Conservation (phyloP, 2,888 invertebrate genomes). For the Urechis unicinctus region DNA sequence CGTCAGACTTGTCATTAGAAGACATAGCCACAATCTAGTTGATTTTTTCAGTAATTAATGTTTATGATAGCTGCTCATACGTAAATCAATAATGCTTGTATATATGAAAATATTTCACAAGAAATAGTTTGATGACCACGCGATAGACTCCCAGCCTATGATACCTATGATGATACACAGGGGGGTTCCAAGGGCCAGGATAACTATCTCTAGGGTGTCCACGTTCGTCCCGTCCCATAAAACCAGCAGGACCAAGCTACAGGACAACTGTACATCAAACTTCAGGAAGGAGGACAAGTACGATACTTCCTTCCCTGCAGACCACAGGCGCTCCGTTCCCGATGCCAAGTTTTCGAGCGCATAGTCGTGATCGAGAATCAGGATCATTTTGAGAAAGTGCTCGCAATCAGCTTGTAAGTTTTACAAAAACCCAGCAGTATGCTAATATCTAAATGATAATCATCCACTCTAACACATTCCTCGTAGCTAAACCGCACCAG, state of each 20-base stretch:
- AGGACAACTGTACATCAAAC: constrained; percentile 38
- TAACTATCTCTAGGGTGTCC: neutral
- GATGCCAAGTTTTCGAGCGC: too few species aligned
- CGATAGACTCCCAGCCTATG: neutral
- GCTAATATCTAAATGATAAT: constrained; percentile 40
- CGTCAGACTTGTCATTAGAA: too few species aligned
- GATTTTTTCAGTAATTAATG: too few species aligned
- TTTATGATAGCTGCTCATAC: too few species aligned
- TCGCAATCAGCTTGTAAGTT: neutral
- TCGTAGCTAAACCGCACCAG: too few species aligned
- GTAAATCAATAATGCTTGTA: too few species aligned
- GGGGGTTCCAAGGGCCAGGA: constrained; percentile 8
- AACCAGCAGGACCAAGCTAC: constrained; percentile 35
- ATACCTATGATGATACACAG: neutral
- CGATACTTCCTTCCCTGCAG: constrained; percentile 24
- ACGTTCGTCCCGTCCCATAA: constrained; percentile 31
- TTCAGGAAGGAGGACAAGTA: constrained; percentile 40
- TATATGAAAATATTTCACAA: too few species aligned
- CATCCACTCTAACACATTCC: constrained; percentile 36
- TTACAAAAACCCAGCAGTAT: constrained; percentile 30
- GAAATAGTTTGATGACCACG: too few species aligned
- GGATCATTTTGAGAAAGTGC: too few species aligned
- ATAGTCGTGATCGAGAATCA: too few species aligned
- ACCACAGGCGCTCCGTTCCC: neutral
- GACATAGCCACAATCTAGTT: too few species aligned